phyloP scores from a whole-genome alignment of 2,113 vertebrate species.

The Nerophis lumbriciformis region DNA sequence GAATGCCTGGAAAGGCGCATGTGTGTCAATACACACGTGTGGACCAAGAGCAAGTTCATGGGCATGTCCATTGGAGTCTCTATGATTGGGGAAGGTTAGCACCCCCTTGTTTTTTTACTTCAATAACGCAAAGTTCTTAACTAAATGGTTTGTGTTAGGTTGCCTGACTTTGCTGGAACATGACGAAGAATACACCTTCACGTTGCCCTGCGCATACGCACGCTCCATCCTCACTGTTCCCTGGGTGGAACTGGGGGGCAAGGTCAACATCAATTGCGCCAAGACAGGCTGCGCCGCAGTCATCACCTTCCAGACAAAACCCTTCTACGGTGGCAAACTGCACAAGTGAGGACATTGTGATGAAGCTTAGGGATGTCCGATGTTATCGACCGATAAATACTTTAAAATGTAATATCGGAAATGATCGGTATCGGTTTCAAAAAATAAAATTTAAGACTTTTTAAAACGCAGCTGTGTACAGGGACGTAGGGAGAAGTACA shows the following conservation, averaged over 20 bases:
- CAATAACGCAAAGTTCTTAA: background rate
- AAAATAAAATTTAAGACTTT: no score
- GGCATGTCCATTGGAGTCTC: constrained; percentile 98
- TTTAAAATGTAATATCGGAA: no score
- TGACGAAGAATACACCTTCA: constrained; percentile 92
- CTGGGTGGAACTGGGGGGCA: constrained; percentile 97
- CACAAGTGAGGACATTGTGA: constrained; percentile 76
- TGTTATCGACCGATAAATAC: no score
- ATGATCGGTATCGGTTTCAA: no score
- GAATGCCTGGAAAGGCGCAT: constrained; percentile 90
- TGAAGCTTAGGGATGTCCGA: no score
- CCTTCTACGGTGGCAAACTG: constrained; percentile 94
- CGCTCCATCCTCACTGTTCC: constrained; percentile 97
- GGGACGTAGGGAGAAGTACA: no score
- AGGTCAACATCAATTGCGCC: constrained; percentile 86
- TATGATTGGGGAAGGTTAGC: constrained; percentile 93
- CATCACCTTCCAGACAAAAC: constrained; percentile 98
- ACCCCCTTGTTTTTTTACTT: background rate
- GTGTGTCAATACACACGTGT: constrained; percentile 93
- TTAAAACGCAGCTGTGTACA: no score
- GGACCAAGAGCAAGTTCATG: constrained; percentile 99
- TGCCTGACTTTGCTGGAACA: constrained; percentile 86
- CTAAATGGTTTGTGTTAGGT: constrained; percentile 64
- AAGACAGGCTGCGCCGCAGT: constrained; percentile 91
- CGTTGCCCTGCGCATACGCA: constrained; percentile 90